Base-by-base conservation (phyloP, 2,113 vertebrate species). In the Machaerirhynchus nigripectus region DNA sequence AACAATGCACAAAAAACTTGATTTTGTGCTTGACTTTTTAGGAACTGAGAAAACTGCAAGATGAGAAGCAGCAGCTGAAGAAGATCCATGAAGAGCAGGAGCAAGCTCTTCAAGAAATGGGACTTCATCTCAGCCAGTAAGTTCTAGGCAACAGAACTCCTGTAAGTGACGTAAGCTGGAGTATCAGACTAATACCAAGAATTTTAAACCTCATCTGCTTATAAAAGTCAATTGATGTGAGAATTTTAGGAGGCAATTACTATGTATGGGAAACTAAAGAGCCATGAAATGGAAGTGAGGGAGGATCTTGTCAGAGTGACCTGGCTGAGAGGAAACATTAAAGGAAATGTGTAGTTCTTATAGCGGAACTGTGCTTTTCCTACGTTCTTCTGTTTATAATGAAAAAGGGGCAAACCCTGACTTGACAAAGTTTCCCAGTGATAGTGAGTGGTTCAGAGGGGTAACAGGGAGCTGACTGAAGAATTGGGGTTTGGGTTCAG, bases 71-170 rank as follows among this genome's bases (percentile, higher is more conserved):
- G 70, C 98, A 99, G 91, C 95, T 99, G 40, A 99, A 98, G 95
- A 99, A 99, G 96, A 98, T 93, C 18, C 99, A 97, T 74, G 98
- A 98, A 46, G 99, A 99, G 76, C 99, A 99, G 91, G 99, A 99
- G 49, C 99, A 99, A 94, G 99, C 99, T 37, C 98, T 99, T 30
- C 99, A 99, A 95, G 99, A 99, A 97, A 99, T 99, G 99, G 99
- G 99, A 10, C 98, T 98, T 67, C 99, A 99, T 87, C 99, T 99
- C 87, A 99, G 99, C 98, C 99, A 99, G 99, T 99, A 97, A 98
- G 98, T 91, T 61, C 52, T 68, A 40, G 69, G 56, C 63, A 20
- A 10, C 21, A 15, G 40, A 79, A 31, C 84, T 84, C 22, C 55
- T 89, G 2, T 27, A 22, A 49, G 31, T 23, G 67, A 15, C 0